Evolutionary conservation across 2,797 vertebrate genomes (phyloP), one percentile per base, ranked within the genome.

Genomic region (Alcedo atthis): DNA sequence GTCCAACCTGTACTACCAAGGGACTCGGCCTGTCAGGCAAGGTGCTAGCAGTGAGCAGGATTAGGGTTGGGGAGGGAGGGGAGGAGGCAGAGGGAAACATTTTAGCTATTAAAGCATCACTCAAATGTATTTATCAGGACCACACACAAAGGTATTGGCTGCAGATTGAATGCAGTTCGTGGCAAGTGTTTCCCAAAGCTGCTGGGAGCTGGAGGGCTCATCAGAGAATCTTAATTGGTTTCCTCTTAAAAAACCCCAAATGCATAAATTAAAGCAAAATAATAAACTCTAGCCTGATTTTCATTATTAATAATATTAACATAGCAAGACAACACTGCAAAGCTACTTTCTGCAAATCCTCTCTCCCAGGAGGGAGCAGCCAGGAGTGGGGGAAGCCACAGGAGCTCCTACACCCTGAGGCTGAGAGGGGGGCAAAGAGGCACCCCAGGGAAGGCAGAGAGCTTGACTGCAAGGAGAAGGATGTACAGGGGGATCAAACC

Each of bases 181-280:
- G 91, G 86, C 84, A 48, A 89, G 84, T 24, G 80, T 80, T 93
- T 86, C 76, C 84, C 67, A 77, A 78, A 94, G 87, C 89, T 0
- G 0, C 79, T 55, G 48, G 82, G 74, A 93, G 89, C 91, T 76
- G 84, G 79, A 87, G 85, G 84, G 86, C 74, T 95, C 96, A 86
- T 96, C 94, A 81, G 84, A 88, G 91, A 89, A 91, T 95, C 91
- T 95, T 95, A 95, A 95, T 90, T 94, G 90, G 90, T 74, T 92
- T 95, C 87, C 62, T 92, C 85, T 93, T 88, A 19, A 82, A 84
- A 69, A 78, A 6, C 4, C 62, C 75, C 91, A 95, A 94, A 94
- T 32, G 85, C 80, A 85, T 86, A 87, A 92, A 95, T 92, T 78
- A 90, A 67, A 92, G 84, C 55, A 85, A 85, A 80, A 85, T 73